Evolutionary conservation across 2,888 invertebrate species (phyloP), one percentile per base, ranked within the genome.

Genomic region (Acronicta alni): DNA sequence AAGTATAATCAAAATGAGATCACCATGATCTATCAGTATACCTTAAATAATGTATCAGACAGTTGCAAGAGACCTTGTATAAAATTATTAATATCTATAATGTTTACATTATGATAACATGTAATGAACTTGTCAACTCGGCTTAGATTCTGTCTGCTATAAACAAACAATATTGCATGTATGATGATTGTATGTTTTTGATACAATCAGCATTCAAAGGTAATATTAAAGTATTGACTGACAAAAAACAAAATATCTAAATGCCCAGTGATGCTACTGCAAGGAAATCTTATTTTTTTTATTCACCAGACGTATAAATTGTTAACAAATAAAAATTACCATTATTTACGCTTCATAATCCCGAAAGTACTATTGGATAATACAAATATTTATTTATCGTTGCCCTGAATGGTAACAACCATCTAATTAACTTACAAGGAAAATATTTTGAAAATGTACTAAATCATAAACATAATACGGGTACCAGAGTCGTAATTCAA

Each of bases 21-120:
- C 10, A 6, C 30, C 12, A 12, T 30, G 12, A 23, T 14, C n/a
- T n/a, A n/a, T n/a, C 16, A 53, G 10, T 23, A 23, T 23, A 23
- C 41, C 44, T 62, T 18, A 62, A 42, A 51, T 46, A 39, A 26
- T n/a, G 14, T 37, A 37, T 7, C 51, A 52, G 45, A 67, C 54
- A 37, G 16, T 37, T 26, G 43, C 56, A 56, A 54, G 44, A 49
- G 56, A 15, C 53, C 56, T 59, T 43, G 62, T 57, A 45, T 61
- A 42, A 44, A 54, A 54, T 48, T 63, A 72, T 67, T 64, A 70
- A 68, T 75, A 72, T 60, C 67, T 59, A 38, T 43, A 46, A 58
- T 78, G 76, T 80, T 80, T 72, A 80, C 65, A 66, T 60, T 49
- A 43, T 67, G 80, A 79, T 80, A 79, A 69, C 68, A 70, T 66